These are phyloP conservation scores for Forbesichthys papilliferus DNA, from an alignment of 2,113 vertebrate species.

Conservation along the genomic window DNA sequence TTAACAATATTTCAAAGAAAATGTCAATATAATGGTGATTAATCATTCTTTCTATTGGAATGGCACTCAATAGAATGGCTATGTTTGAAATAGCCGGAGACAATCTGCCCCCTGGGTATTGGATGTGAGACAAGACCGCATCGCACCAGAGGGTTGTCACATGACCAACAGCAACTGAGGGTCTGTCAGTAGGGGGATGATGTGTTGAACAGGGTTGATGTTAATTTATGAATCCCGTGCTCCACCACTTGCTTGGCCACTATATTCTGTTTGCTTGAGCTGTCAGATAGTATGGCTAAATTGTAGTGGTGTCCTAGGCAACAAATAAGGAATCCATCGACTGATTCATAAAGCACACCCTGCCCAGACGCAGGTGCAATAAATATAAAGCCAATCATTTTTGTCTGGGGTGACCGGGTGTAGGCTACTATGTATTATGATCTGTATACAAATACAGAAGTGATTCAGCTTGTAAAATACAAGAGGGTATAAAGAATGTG, in stretches of 20 bases:
- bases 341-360: conserved; percentile 37
- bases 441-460: conserved; percentile 28
- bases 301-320: conserved; percentile 29
- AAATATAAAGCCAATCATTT: conserved; percentile 63
- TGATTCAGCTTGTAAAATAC: conserved; percentile 46
- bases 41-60: too few species aligned
- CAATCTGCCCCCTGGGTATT: too few species aligned
- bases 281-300: conserved; percentile 25
- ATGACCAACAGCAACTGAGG: conserved; percentile 7
- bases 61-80: neutral
- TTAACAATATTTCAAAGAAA: too few species aligned
- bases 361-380: conserved; percentile 24
- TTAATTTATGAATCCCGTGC: neutral
- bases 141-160: neutral
- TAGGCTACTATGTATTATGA: conserved; percentile 48
- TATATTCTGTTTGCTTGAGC: neutral
- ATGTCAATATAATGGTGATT: too few species aligned
- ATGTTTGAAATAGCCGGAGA: neutral
- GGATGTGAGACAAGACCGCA: neutral
- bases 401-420: conserved; percentile 51
- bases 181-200: neutral
- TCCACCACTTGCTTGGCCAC: conserved; percentile 5
- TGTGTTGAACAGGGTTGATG: conserved; percentile 9
- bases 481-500: conserved; percentile 34
- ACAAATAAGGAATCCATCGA: conserved; percentile 47